These are phyloP conservation scores for Spilosoma lubricipeda DNA, from an alignment of 2,888 invertebrate genomes.

Conservation along the genomic window DNA sequence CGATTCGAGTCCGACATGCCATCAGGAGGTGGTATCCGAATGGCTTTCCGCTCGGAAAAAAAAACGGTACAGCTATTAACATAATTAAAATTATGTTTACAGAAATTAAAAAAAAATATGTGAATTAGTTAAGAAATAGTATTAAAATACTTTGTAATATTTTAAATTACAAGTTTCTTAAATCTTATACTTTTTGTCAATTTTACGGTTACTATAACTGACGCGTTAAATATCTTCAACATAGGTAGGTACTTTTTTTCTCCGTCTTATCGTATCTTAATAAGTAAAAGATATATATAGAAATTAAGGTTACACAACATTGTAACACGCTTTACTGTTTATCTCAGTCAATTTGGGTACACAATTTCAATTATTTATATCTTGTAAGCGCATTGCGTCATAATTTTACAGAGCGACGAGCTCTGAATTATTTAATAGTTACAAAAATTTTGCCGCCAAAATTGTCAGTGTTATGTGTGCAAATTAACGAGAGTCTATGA, in stretches of 20 bases:
- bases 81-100: no score
- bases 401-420: constrained; percentile 60
- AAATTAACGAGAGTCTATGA: background rate
- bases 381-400: constrained; percentile 62
- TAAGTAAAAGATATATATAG: background rate
- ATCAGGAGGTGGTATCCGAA: no score
- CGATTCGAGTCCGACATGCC: no score
- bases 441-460: constrained; percentile 31
- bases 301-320: constrained; percentile 26
- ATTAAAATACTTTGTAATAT: no score
- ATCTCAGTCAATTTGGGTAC: constrained; percentile 50
- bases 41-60: no score
- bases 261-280: background rate
- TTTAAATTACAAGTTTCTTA: background rate
- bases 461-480: background rate
- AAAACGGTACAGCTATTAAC: no score
- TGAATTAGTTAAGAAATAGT: no score
- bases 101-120: no score
- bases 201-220: background rate
- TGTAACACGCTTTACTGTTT: constrained; percentile 31
- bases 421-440: constrained; percentile 54
- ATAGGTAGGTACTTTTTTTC: background rate
- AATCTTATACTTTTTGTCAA: background rate
- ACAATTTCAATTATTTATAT: constrained; percentile 41
- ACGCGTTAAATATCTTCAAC: background rate